Evolutionary conservation across 2,113 vertebrate genomes (phyloP), one percentile per base, ranked within the genome.

Genomic region (Forbesichthys papilliferus): DNA sequence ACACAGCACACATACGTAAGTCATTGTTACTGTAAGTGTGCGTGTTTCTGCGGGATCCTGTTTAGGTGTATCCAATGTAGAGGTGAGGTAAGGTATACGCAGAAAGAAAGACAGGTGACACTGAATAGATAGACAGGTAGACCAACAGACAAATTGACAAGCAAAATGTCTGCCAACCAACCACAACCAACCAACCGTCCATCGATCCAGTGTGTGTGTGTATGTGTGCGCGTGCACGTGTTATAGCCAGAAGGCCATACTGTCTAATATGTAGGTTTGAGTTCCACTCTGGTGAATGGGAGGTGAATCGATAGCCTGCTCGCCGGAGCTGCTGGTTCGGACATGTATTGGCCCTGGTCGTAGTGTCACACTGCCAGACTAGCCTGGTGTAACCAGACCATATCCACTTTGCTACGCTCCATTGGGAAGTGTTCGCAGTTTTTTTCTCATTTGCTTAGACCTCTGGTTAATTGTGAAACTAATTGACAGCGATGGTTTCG

Each of bases 231-330:
- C 64, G 20, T 27, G 73, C 55, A 62, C 82, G 68, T 66, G 78
- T 71, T 68, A 76, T 75, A 81, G 80, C 62, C 79, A 69, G 82
- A 85, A 73, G 78, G 68, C 82, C 80, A 52, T 70, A 57, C 70
- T 81, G 86, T 90, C 86, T 84, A 89, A 88, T 81, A 78, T 86
- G 89, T 85, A 85, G 89, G 85, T 87, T 88, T 90, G 88, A 89
- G 87, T 90, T 90, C 87, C 89, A 88, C 86, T 87, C 86, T 82
- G 84, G 80, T 89, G 87, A 86, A 89, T 86, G 74, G 76, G 78
- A 83, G 76, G 78, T 42, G 36, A 87, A 90, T 90, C 86, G 48
- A 90, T 90, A 87, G 68, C 79, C 78, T 46, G 82, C 85, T 84
- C n/a, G 78, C 87, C 77, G 47, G 5, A 9, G 81, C 85, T 86